A percentile compares a stretch with the other conserved stretches of the same genome.
Conservation (phyloP, 1,140 invertebrate genomes). For the Laodelphax striatellus region DNA sequence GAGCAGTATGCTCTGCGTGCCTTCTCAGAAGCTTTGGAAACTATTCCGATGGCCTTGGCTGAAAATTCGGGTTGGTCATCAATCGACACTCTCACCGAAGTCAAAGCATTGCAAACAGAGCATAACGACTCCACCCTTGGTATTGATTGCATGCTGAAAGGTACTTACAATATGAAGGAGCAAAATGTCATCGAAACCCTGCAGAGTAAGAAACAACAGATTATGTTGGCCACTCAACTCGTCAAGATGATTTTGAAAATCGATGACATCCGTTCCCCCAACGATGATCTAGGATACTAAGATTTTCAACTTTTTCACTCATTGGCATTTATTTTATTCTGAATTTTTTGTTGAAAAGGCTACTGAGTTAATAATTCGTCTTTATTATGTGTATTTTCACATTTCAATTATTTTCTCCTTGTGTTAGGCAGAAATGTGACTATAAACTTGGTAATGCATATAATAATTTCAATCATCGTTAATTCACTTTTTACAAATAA, state of each 20-base stretch:
- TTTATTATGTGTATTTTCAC: too few species aligned
- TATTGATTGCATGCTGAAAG: conserved; percentile 87
- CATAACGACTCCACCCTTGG: conserved; percentile 83
- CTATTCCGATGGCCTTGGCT: conserved; percentile 87
- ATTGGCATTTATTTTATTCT: too few species aligned
- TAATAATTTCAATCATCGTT: too few species aligned
- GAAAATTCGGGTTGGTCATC: conserved; percentile 93
- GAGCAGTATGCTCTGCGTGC: conserved; percentile 96
- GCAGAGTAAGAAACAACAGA: conserved; percentile 95
- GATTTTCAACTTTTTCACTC: too few species aligned
- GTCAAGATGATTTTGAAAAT: conserved; percentile 99
- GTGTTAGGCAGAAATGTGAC: too few species aligned
- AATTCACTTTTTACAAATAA: too few species aligned
- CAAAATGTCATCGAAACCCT: conserved; percentile 96
- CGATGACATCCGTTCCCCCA: conserved; percentile 85
- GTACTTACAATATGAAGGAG: conserved; percentile 84
- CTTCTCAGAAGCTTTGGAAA: conserved; percentile 92
- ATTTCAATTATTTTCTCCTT: too few species aligned
- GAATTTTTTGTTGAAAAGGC: too few species aligned
- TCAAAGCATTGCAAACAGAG: conserved; percentile 79
- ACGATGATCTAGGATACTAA: conserved; percentile 8
- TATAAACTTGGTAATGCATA: too few species aligned
- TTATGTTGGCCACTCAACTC: conserved; percentile 89
- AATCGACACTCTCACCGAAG: conserved; percentile 82
- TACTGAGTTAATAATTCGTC: too few species aligned